Conservation (phyloP, 2,113 vertebrate genomes). For the Cacatua alba region DNA sequence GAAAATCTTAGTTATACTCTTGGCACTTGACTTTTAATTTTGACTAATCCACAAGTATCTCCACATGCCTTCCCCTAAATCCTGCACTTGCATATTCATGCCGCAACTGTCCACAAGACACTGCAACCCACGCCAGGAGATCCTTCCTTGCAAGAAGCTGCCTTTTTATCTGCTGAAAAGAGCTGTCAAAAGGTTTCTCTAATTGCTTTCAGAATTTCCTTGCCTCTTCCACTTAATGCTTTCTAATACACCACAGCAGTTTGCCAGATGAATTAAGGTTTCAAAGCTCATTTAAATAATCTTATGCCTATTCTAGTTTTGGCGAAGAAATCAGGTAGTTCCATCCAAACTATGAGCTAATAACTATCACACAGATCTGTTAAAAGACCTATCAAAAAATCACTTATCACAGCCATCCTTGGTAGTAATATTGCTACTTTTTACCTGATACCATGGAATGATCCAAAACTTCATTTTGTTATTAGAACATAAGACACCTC, state of each 20-base stretch:
- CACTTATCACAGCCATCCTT: background rate
- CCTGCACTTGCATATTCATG: slow-evolving; percentile 14
- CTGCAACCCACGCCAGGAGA: background rate
- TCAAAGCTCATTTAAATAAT: slow-evolving; percentile 67
- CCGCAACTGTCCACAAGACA: slow-evolving; percentile 39
- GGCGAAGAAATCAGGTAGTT: slow-evolving; percentile 25
- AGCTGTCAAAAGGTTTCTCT: slow-evolving; percentile 66
- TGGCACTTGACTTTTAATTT: slow-evolving; percentile 52
- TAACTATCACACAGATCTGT: background rate
- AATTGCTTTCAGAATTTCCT: slow-evolving; percentile 59
- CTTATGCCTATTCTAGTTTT: slow-evolving; percentile 9
- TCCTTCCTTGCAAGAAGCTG: slow-evolving; percentile 24
- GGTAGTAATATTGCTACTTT: background rate
- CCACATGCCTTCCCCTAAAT: background rate
- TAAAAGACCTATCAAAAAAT: background rate
- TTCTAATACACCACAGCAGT: background rate
- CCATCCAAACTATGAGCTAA: slow-evolving; percentile 12
- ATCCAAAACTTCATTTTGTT: background rate
- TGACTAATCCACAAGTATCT: background rate
- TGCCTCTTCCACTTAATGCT: background rate
- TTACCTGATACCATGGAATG: background rate
- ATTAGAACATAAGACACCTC: background rate
- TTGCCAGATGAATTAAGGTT: slow-evolving; percentile 49
- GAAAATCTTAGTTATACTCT: slow-evolving; percentile 24
- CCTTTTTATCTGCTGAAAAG: slow-evolving; percentile 65